These are phyloP conservation scores for Potamilus streckersoni DNA, from an alignment of 1,140 invertebrate genomes.

Conservation along the genomic window DNA sequence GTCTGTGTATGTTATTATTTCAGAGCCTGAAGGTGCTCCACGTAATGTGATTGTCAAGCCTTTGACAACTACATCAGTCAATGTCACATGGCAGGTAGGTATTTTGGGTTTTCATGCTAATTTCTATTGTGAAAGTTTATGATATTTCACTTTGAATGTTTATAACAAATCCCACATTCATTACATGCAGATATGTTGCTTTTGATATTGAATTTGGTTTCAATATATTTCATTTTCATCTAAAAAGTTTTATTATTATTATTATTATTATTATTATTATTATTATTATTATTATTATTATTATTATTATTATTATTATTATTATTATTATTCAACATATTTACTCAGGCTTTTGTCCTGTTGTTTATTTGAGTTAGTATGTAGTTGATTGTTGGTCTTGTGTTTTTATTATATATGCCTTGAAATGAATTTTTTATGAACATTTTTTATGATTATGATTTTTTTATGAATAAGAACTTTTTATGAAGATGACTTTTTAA, in stretches of 20 bases:
- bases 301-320: conserved; percentile 9
- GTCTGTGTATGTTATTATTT: conserved; percentile 24
- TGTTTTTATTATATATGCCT: neutral
- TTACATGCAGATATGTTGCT: neutral
- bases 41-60: conserved; percentile 87
- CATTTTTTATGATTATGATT: too few relatives aligned
- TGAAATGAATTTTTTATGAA: neutral
- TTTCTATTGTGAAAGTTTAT: neutral
- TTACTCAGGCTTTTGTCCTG: neutral
- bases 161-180: neutral
- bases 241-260: neutral
- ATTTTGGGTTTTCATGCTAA: neutral
- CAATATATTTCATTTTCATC: conserved; percentile 4
- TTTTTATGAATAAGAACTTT: neutral
- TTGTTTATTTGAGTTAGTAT: neutral
- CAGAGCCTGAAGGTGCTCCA: conserved; percentile 88
- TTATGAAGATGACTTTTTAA: neutral
- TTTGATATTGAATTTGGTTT: neutral
- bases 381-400: neutral
- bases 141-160: neutral
- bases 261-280: neutral
- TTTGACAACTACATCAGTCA: conserved; percentile 81
- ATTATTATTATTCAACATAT: conserved; percentile 2
- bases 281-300: neutral
- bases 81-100: conserved; percentile 67